Evolutionary conservation across 2,113 vertebrate genomes (phyloP).

Genomic region (Scalopus aquaticus): DNA sequence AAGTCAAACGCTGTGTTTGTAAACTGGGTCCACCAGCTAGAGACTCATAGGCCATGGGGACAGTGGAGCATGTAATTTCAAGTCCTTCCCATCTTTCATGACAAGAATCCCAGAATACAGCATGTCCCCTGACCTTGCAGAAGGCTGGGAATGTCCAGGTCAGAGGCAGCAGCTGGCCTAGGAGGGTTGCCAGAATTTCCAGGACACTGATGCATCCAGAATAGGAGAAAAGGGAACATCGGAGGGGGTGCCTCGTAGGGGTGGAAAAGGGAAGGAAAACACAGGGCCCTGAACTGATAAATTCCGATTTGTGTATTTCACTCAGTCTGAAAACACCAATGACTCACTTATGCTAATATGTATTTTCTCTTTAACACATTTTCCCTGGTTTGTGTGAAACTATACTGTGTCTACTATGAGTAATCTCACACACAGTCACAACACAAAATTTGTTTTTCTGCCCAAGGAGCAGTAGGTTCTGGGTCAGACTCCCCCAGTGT

Average conservation of each 20-base stretch:
- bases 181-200: constrained; percentile 75
- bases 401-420: constrained; percentile 40
- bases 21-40: not conserved
- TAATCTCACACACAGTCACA: constrained; percentile 50
- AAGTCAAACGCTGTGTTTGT: constrained; percentile 15
- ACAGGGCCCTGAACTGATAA: constrained; percentile 30
- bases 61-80: constrained; percentile 29
- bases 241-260: constrained; percentile 35
- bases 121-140: constrained; percentile 71
- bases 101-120: constrained; percentile 73
- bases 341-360: constrained; percentile 61
- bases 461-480: constrained; percentile 31
- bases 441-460: constrained; percentile 58
- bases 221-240: constrained; percentile 71
- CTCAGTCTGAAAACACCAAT: constrained; percentile 55
- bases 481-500: not conserved
- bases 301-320: constrained; percentile 35
- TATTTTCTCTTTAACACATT: constrained; percentile 67
- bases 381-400: constrained; percentile 53
- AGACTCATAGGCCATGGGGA: not conserved
- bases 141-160: constrained; percentile 74
- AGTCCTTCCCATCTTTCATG: constrained; percentile 61
- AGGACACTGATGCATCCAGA: constrained; percentile 76
- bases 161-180: constrained; percentile 78
- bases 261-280: not conserved